Evolutionary conservation across 2,113 vertebrate genomes (phyloP), one percentile per base, ranked within the genome.

Genomic region (Haemorhous mexicanus): DNA sequence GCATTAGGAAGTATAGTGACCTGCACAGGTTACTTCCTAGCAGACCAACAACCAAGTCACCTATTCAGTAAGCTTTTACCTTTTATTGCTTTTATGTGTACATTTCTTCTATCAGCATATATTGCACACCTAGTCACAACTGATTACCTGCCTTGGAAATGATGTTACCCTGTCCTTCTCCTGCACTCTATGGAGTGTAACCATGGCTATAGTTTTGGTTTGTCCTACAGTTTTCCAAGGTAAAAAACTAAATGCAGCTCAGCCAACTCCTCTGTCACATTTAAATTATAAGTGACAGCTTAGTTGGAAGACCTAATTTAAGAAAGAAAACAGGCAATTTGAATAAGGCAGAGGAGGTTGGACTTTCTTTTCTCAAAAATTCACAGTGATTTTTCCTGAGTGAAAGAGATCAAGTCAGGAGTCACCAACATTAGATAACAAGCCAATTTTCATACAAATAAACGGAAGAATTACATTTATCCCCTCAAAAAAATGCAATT

Each of bases 231-330:
- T 61, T 80, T 78, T 80, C 67, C 66, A 85, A 58, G 52, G 67
- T 61, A 82, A 49, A 84, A 84, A 91, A 66, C 23, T 52, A 90
- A 87, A 82, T 26, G 53, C 44, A 89, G 27, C 32, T 73, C 69
- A 86, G 69, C 2, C 52, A 87, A 33, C 43, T 78, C 24, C 52
- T 82, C 58, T 21, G 24, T 35, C 59, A 63, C 43, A 75, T 81
- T 93, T 69, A 73, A 90, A 93, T 87, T 43, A 5, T 35, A 95
- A 86, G 33, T 82, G 78, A 93, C 66, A 78, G 47, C 73, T 91
- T 75, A 79, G 66, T 46, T 78, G 43, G 39, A 90, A 93, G 26
- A 83, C 23, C 74, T 81, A 59, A 72, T 64, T 84, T 82, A 85
- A 89, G 39, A 87, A 82, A 87, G 43, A 94, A 87, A 94, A 79